Evolutionary conservation across 1,140 invertebrate genomes (phyloP), one percentile per base, ranked within the genome.

Genomic region (Heliconius melpomene): DNA sequence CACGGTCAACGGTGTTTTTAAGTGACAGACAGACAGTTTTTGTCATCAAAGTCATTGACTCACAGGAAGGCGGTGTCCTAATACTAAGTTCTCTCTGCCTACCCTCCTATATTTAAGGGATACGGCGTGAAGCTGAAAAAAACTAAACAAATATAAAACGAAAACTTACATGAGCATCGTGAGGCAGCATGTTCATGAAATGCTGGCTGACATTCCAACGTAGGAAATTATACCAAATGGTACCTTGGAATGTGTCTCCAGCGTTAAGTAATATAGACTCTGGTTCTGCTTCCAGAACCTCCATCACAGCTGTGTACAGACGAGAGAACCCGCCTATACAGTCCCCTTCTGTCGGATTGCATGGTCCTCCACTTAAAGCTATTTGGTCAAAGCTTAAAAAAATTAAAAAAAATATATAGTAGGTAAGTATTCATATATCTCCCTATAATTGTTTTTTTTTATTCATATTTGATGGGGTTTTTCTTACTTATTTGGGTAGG

Each of bases 281-380:
- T 0, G 95, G 95, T 78, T 95, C 89, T 20, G 80, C 95, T 88
- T 84, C 96, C 91, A 77, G 94, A 83, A 96, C 89, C 52, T 95
- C 87, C 26, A 93, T 93, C 18, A 97, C 94, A 2, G 94, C 95
- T 2, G 96, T 95, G 74, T 95, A 96, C 0, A 97, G 91, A 5
- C 98, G 95, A 0, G 97, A 96, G 81, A 97, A 96, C 9, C 98
- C 98, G 0, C 98, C 98, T n/a, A 97, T 95, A 82, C 96, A 97
- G 2, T 89, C 66, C 3, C 85, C 84, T 13, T 88, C 83, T 0
- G 84, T 77, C 0, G 92, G 89, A 36, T 94, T 94, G 87, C 97
- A 98, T 46, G 95, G 88, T 11, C 96, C 95, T 0, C 96, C 96
- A 29, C 89, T 93, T 9, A 91, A 92, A 77, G 96, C 96, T 16